Base-by-base conservation (phyloP, 2,797 vertebrate species). In the Phataginus tetradactyla region DNA sequence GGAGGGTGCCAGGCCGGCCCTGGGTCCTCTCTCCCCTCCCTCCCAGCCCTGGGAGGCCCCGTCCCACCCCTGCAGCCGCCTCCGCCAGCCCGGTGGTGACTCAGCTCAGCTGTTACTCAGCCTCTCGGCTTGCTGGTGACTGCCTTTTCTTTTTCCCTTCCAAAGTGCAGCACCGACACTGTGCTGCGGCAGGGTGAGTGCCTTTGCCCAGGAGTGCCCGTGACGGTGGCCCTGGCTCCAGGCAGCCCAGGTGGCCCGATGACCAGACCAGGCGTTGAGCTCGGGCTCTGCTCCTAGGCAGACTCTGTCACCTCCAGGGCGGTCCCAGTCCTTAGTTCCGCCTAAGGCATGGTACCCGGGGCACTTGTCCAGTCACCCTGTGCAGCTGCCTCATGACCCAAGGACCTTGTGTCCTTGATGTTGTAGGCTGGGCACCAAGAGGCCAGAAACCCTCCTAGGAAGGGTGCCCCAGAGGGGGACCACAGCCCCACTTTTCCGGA, bases 71-170 rank as follows among this genome's bases (percentile, higher is more conserved):
- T 21, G 75, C n/a, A 14, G 5, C 49, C 9, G 78, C 93, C 90
- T 39, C 91, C 23, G 17, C 42, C 71, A 4, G 12, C 49, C 53
- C 1, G 4, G 77, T 49, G 3, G 42, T 96, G 97, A 97, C 94
- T 95, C 97, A 95, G 95, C 94, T 39, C 53, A 79, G 72, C 96
- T 57, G 72, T 77, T 45, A 68, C 86, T 79, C 75, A 77, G 91
- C 64, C 69, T 37, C 68, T 15, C 61, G 2, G 4, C 92, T 86
- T 20, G 93, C 55, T 92, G 72, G 66, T 61, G 34, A 29, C 74
- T 91, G 95, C 80, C 72, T 91, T 91, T 69, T 13, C 49, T 81
- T 71, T 7, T 25, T 34, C 66, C 72, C 59, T 51, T 45, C 74
- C 69, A 5, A 80, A 49, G 34, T 74, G 12, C 81, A 74, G 77